Evolutionary conservation across 1,140 invertebrate species (phyloP).

Genomic region (Coenobita brevimanus): DNA sequence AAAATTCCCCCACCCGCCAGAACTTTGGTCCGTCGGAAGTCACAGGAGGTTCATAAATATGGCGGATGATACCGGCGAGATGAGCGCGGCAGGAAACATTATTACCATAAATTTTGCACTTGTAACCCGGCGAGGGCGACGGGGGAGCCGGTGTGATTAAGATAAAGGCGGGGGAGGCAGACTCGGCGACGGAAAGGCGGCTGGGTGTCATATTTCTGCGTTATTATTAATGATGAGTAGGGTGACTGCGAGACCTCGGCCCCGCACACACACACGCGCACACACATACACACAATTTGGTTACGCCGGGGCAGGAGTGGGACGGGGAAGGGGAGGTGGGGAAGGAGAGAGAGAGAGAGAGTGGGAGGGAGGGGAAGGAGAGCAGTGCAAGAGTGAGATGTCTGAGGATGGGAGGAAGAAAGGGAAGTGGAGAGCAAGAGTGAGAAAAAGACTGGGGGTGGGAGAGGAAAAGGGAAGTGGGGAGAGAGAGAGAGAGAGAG

Average conservation of each 20-base stretch:
- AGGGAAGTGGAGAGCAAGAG: too few relatives aligned
- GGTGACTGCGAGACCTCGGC: constrained; percentile 56
- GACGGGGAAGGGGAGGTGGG: background rate
- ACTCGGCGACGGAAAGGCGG: constrained; percentile 62
- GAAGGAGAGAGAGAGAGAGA: background rate
- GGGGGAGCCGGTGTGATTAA: constrained; percentile 62
- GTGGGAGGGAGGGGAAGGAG: background rate
- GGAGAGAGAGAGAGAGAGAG: too few relatives aligned
- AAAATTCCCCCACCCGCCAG: constrained; percentile 51
- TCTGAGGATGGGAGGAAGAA: too few relatives aligned
- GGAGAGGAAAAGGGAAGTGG: too few relatives aligned
- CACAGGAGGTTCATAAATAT: constrained; percentile 67
- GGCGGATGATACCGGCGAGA: constrained; percentile 64
- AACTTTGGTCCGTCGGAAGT: constrained; percentile 65
- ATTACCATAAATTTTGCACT: constrained; percentile 68
- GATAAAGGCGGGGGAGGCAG: constrained; percentile 59
- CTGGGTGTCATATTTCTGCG: constrained; percentile 61
- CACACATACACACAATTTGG: constrained; percentile 44
- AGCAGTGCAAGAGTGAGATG: too few relatives aligned
- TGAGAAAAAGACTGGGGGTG: too few relatives aligned
- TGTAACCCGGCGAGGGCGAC: constrained; percentile 61
- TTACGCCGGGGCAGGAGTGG: constrained; percentile 9
- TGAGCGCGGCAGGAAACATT: constrained; percentile 65
- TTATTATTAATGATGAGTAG: constrained; percentile 66
- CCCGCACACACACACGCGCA: constrained; percentile 14